Base-by-base conservation (phyloP, 2,888 invertebrate genomes). In the Steinernema carpocapsae region DNA sequence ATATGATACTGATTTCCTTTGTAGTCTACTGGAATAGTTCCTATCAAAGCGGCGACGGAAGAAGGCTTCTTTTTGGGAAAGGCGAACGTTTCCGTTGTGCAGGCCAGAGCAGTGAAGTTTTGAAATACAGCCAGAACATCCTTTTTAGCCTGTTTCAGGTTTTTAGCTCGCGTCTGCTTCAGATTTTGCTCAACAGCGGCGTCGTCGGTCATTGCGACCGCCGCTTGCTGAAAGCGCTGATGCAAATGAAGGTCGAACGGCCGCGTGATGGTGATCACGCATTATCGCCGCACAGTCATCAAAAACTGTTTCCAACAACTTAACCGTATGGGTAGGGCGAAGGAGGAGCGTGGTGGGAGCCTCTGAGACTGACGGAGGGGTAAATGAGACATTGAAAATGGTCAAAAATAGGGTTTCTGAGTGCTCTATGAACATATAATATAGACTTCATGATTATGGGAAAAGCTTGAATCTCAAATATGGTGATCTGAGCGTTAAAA, bases 1-100 rank as follows among this genome's bases (percentile, higher is more conserved):
- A 97, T 97, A 89, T 97, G 94, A 89, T 97, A 97, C 59, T 91
- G 91, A 76, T 91, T 90, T 77, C 92, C 92, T 93, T 85, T 59
- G 84, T 85, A 78, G 76, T 70, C 26, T 22, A 46, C 12, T 12
- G n/a, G 19, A 73, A 37, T 51, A 37, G 42, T 46, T 26, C 46
- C 46, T 24, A 22, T 29, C 19, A 70, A 37, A 22, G 22, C 17
- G 37, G 37, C 4, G 56, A 26, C 26, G 24, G 56, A 4, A 17
- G 56, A 56, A 7, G 26, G 17, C 56, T 56, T 56, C 26, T 56
- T 56, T 3, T 26, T 26, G 22, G 56, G 24, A 17, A 56, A 56
- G 24, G 56, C 26, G 56, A 56, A 56, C 3, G 56, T 3, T 24
- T 56, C 24, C 56, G 26, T 12, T 14, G 56, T 26, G 26, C 24